Conservation (phyloP, 2,888 invertebrate species). For the Philereme vetulata region DNA sequence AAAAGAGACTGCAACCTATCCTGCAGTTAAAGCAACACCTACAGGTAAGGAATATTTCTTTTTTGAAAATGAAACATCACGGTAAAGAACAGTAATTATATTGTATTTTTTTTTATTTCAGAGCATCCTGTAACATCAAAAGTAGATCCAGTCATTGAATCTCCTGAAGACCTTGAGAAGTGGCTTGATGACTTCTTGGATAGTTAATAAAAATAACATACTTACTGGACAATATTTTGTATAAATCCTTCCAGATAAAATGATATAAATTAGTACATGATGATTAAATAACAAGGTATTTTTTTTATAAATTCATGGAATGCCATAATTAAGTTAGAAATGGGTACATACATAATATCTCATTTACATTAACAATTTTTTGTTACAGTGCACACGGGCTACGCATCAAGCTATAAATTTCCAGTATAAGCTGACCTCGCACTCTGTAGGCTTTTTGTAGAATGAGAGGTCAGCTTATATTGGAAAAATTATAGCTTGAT, state of each 20-base stretch:
- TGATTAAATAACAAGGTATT: too few species aligned
- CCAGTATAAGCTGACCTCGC: too few species aligned
- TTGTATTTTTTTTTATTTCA: slow-evolving; percentile 32
- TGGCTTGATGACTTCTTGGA: slow-evolving; percentile 80
- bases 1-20: background rate
- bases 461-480: too few species aligned
- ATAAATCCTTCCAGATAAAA: too few species aligned
- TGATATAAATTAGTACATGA: too few species aligned
- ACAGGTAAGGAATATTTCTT: slow-evolving; percentile 15
- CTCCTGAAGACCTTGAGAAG: slow-evolving; percentile 77
- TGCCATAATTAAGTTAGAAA: too few species aligned
- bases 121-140: slow-evolving; percentile 34
- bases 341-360: too few species aligned
- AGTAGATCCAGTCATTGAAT: slow-evolving; percentile 63
- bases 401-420: too few species aligned
- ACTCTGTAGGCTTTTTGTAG: too few species aligned
- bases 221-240: background rate
- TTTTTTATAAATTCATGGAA: background rate
- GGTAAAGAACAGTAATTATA: slow-evolving; percentile 19
- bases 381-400: too few species aligned
- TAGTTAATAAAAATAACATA: slow-evolving; percentile 42
- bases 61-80: slow-evolving; percentile 12
- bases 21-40: slow-evolving; percentile 2
- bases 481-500: too few species aligned
- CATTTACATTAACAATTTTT: too few species aligned